Conservation (phyloP, 2,797 vertebrate genomes). For the Babyrousa celebensis region DNA sequence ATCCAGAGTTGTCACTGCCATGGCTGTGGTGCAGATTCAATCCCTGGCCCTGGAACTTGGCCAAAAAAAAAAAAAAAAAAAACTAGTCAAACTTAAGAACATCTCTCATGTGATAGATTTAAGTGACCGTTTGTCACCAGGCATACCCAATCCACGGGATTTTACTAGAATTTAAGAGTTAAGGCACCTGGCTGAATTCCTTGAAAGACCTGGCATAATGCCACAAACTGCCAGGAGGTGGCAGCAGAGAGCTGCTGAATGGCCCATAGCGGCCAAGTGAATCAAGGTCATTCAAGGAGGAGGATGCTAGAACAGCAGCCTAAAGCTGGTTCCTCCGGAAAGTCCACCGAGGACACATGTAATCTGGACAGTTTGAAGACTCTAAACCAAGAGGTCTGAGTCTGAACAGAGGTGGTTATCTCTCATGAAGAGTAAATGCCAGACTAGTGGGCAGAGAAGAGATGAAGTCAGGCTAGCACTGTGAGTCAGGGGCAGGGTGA, state of each 20-base stretch:
- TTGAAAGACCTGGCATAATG: not conserved
- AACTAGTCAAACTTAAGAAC: conserved; percentile 22
- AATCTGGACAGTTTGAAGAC: not conserved
- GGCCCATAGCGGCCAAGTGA: not conserved
- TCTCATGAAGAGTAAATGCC: not conserved
- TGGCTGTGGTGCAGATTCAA: too few relatives aligned
- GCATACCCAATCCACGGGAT: not conserved
- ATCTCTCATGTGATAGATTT: not conserved
- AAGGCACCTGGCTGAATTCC: not conserved
- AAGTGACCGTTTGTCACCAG: not conserved
- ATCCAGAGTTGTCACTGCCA: too few relatives aligned
- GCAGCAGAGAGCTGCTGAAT: conserved; percentile 45
- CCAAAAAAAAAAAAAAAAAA: conserved; percentile 22
- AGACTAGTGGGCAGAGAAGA: not conserved
- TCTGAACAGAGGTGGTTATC: not conserved
- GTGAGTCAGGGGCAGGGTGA: not conserved
- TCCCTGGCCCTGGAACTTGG: too few relatives aligned
- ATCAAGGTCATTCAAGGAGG: not conserved
- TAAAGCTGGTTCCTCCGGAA: not conserved
- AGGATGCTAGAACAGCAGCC: not conserved
- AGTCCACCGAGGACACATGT: not conserved
- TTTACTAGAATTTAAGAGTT: conserved; percentile 29
- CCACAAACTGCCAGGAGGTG: conserved; percentile 43
- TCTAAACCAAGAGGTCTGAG: not conserved
- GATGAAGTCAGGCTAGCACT: not conserved